These are phyloP conservation scores for Apus apus DNA, from an alignment of 2,113 vertebrate genomes.

Conservation along the genomic window DNA sequence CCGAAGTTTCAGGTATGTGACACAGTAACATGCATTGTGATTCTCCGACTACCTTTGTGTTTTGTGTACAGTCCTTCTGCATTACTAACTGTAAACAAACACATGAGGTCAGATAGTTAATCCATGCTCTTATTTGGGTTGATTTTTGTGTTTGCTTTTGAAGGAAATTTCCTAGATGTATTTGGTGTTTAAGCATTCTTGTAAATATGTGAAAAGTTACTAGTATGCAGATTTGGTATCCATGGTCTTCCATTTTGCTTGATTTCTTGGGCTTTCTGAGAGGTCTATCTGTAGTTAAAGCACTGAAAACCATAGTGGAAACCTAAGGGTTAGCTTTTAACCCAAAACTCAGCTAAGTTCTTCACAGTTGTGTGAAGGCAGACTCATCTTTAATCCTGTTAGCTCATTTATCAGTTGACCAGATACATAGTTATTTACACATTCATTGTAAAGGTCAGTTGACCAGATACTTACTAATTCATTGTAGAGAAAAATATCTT, in stretches of 20 bases:
- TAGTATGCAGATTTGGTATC: background rate
- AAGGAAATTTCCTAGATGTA: background rate
- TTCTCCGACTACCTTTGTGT: background rate
- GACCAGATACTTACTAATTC: slow-evolving; percentile 13
- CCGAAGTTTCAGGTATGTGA: background rate
- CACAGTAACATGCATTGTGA: accelerated
- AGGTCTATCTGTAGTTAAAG: background rate
- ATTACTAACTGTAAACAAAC: background rate
- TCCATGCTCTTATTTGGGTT: background rate
- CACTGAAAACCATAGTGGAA: background rate
- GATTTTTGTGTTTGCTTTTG: background rate
- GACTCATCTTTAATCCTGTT: background rate
- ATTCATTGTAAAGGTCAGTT: background rate
- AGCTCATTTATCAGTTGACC: background rate
- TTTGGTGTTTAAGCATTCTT: background rate
- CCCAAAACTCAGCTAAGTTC: background rate
- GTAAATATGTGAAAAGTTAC: background rate
- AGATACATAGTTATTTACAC: background rate
- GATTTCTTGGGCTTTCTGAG: background rate
- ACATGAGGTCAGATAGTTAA: background rate
- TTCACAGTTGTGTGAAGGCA: slow-evolving; percentile 16
- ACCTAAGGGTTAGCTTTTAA: background rate
- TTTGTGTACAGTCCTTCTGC: background rate
- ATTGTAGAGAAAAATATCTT: background rate
- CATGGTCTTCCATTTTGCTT: background rate